Conservation (phyloP, 2,113 vertebrate genomes). For the Plestiodon gilberti region DNA sequence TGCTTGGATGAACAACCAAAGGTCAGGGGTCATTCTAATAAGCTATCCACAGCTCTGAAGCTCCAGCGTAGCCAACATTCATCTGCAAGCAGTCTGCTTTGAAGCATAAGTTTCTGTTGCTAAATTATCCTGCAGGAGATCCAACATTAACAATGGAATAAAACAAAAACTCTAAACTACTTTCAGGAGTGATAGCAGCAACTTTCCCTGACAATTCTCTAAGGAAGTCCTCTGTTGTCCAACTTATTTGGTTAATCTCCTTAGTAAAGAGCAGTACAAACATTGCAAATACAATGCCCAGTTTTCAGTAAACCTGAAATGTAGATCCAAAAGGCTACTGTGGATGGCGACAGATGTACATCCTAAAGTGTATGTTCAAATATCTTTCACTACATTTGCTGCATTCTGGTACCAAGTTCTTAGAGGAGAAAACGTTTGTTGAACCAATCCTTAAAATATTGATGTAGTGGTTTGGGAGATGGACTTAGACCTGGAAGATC, state of each 20-base stretch:
- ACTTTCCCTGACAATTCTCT: not conserved
- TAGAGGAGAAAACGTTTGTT: not conserved
- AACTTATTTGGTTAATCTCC: not conserved
- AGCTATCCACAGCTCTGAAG: not conserved
- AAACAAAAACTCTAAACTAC: not conserved
- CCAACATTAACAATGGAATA: not conserved
- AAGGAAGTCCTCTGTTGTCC: not conserved
- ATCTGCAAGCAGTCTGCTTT: not conserved
- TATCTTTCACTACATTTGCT: too few relatives aligned
- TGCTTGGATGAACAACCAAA: slow-evolving; percentile 9
- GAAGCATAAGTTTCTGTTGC: not conserved
- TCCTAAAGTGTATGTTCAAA: not conserved
- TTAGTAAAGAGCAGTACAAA: not conserved
- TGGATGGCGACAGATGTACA: not conserved
- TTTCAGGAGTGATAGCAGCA: not conserved
- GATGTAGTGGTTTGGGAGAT: too few relatives aligned
- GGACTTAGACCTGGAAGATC: too few relatives aligned
- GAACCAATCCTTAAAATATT: not conserved
- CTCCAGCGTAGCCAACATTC: not conserved
- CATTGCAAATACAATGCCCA: not conserved
- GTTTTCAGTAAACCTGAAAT: not conserved
- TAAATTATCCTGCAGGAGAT: not conserved
- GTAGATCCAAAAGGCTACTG: not conserved
- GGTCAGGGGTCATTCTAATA: not conserved
- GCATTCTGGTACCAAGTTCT: not conserved